Base-by-base conservation (phyloP, 2,888 invertebrate species). In the Andrena praecox region DNA sequence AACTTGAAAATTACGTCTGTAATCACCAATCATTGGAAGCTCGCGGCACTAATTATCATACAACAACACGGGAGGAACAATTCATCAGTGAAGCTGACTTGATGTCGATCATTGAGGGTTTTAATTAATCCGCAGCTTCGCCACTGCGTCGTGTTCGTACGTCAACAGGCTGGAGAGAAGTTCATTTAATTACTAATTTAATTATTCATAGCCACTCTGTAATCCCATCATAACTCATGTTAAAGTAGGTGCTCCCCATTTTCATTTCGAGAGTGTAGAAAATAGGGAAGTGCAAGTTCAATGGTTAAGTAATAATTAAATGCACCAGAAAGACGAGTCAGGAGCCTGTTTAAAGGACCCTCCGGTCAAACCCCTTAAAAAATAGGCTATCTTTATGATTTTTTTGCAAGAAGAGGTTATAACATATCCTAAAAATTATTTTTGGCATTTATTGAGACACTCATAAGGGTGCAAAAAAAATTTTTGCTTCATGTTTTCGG, bases 141-240 rank as follows among this genome's bases (percentile, higher is more conserved):
- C 8, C 3, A 54, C 20, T 54, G 20, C 8, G 52, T 52, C 12
- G 42, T 4, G 20, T 20, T 20, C n/a, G 52, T 20, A 20, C 2
- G 24, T 54, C 20, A 20, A 8, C 54, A 24, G 24, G 20, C 54
- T 54, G 8, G 1, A 54, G 24, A 24, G 54, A 54, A 24, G 16
- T 16, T 42, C 42, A 42, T 54, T 54, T 54, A 20, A 54, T 54
- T 54, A 54, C 20, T 20, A 54, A 54, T 54, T 54, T 54, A 59
- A 12, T 59, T 59, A 59, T 59, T 59, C 24, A 12, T 12, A 59
- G 24, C 42, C 27, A 54, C 20, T 54, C 8, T 10, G n/a, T 54
- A 54, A 54, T 54, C 54, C 54, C 8, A 54, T 54, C 20, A 54
- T 24, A 54, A 54, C 20, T 54, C 54, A 8, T 24, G 54, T 20